Conservation (phyloP, 2,113 vertebrate genomes). For the Cheilinus undulatus region DNA sequence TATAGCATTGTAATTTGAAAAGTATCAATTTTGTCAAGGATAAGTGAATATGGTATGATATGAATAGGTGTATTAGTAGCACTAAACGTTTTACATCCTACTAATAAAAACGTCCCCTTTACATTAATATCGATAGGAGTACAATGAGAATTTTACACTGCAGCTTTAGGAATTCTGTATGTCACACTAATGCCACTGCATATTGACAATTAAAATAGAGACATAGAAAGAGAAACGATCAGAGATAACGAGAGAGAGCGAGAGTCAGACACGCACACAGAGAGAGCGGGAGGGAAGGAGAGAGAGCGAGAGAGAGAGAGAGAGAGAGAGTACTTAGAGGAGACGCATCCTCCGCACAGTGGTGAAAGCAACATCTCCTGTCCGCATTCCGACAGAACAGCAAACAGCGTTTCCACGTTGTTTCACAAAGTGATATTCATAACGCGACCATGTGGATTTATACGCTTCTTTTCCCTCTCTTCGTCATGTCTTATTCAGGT, state of each 20-base stretch:
- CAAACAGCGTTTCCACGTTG: slow-evolving; percentile 7
- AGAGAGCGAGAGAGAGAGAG: slow-evolving; percentile 17
- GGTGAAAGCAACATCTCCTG: slow-evolving; percentile 69
- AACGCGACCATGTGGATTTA: slow-evolving; percentile 75
- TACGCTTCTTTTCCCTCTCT: slow-evolving; percentile 62
- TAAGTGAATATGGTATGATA: no score
- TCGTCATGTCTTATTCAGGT: slow-evolving; percentile 70
- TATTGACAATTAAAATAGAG: neutral
- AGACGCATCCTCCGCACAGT: slow-evolving; percentile 78
- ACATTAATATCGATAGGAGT: no score
- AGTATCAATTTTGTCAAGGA: no score
- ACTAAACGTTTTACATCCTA: no score
- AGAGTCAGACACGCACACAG: slow-evolving; percentile 10
- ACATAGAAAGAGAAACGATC: neutral
- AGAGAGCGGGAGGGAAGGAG: slow-evolving; percentile 4
- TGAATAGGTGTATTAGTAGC: no score
- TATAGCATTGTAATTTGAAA: no score
- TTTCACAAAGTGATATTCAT: neutral
- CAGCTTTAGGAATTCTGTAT: no score
- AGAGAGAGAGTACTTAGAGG: slow-evolving; percentile 62
- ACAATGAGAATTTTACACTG: no score
- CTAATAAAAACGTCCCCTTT: no score
- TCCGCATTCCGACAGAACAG: slow-evolving; percentile 39
- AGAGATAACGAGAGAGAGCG: slow-evolving; percentile 12
- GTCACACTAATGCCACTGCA: no score